phyloP scores from a whole-genome alignment of 2,888 invertebrate genomes.

The Ochropleura plecta region DNA sequence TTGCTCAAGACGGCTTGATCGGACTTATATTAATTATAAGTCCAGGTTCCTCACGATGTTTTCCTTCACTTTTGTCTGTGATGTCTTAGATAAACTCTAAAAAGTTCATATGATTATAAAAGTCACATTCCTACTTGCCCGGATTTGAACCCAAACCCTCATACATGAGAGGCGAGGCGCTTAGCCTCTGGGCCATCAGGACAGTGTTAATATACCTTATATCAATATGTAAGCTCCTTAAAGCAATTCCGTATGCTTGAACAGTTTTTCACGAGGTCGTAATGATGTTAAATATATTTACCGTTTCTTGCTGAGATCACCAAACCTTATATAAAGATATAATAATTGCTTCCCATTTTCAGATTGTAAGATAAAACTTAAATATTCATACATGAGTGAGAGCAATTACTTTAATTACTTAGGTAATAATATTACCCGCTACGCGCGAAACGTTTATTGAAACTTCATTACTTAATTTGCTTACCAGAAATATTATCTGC shows the following conservation, averaged over 20 bases:
- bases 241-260: background rate
- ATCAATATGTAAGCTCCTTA: background rate
- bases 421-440: background rate
- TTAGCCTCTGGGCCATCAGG: too few species aligned
- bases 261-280: background rate
- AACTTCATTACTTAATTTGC: constrained; percentile 6
- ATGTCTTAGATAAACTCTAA: too few species aligned
- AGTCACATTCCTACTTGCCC: too few species aligned
- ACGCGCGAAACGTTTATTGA: background rate
- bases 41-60: too few species aligned
- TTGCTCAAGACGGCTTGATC: too few species aligned
- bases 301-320: background rate
- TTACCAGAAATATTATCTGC: constrained; percentile 1
- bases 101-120: too few species aligned
- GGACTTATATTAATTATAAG: too few species aligned
- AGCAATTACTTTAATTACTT: background rate
- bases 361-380: background rate
- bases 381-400: constrained; percentile 8
- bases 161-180: too few species aligned
- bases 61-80: too few species aligned
- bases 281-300: background rate
- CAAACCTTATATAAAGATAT: background rate
- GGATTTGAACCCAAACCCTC: too few species aligned
- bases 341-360: background rate
- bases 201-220: too few species aligned